A percentile compares a stretch with the other conserved stretches of the same genome.
Evolutionary conservation across 2,888 invertebrate species (phyloP).

Genomic region (Eristalis intricaria): DNA sequence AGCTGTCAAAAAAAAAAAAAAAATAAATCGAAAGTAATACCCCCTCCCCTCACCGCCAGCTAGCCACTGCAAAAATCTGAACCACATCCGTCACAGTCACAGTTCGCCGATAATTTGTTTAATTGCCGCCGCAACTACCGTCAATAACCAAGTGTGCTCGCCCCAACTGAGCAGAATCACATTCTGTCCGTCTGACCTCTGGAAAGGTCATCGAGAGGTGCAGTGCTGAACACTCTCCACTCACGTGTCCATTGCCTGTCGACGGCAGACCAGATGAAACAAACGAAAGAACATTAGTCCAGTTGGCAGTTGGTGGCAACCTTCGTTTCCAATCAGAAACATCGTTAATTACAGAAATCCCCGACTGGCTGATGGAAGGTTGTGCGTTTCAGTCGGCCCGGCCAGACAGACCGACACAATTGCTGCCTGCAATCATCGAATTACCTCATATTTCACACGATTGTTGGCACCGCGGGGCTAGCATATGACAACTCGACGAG

Average conservation of each 20-base stretch:
- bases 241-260: conserved; percentile 11
- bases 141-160: conserved; percentile 12
- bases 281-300: neutral
- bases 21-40: neutral
- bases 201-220: neutral
- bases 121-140: neutral
- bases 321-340: conserved; percentile 29
- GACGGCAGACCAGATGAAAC: neutral
- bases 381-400: neutral
- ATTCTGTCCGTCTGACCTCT: neutral
- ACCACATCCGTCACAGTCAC: conserved; percentile 26
- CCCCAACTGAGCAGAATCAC: conserved; percentile 6
- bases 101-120: conserved; percentile 1
- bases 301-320: conserved; percentile 1
- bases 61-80: conserved; percentile 4
- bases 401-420: neutral
- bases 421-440: conserved; percentile 24
- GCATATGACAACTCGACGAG: neutral
- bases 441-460: conserved; percentile 35
- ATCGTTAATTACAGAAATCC: conserved; percentile 1
- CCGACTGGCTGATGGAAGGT: neutral
- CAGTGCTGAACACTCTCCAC: neutral
- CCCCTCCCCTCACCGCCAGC: neutral
- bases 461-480: neutral
- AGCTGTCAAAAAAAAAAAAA: neutral